Evolutionary conservation across 2,888 invertebrate genomes (phyloP).

Genomic region (Drosophila flavopinicola): DNA sequence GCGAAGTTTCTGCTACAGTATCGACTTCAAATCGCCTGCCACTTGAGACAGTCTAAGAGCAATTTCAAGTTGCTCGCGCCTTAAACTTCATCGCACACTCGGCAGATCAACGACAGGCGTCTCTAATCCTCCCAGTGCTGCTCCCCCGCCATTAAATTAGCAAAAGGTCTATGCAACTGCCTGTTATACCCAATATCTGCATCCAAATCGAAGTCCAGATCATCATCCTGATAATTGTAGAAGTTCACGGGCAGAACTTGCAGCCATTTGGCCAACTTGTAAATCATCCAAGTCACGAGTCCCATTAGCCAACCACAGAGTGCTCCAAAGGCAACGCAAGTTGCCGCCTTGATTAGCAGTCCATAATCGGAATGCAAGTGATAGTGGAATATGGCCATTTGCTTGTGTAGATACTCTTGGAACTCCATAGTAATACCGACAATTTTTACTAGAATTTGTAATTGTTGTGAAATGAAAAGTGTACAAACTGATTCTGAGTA

Average conservation of each 20-base stretch:
- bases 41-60: constrained; percentile 64
- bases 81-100: constrained; percentile 21
- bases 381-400: constrained; percentile 45
- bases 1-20: constrained; percentile 5
- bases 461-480: neutral
- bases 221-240: constrained; percentile 24
- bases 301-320: constrained; percentile 64
- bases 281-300: constrained; percentile 44
- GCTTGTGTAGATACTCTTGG: constrained; percentile 45
- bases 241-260: constrained; percentile 19
- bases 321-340: constrained; percentile 62
- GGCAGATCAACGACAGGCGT: constrained; percentile 46
- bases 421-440: constrained; percentile 34
- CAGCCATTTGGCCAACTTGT: constrained; percentile 38
- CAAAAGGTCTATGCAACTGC: neutral
- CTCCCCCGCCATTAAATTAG: neutral
- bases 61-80: constrained; percentile 27
- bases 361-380: constrained; percentile 56
- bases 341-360: constrained; percentile 49
- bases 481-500: constrained; percentile 5
- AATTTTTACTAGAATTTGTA: constrained; percentile 4
- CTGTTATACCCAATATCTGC: constrained; percentile 11
- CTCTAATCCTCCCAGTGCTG: constrained; percentile 6
- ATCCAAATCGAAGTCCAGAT: constrained; percentile 50
- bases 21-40: constrained; percentile 27